These are phyloP conservation scores for Uropsilus gracilis DNA, from an alignment of 2,113 vertebrate species.

Conservation along the genomic window DNA sequence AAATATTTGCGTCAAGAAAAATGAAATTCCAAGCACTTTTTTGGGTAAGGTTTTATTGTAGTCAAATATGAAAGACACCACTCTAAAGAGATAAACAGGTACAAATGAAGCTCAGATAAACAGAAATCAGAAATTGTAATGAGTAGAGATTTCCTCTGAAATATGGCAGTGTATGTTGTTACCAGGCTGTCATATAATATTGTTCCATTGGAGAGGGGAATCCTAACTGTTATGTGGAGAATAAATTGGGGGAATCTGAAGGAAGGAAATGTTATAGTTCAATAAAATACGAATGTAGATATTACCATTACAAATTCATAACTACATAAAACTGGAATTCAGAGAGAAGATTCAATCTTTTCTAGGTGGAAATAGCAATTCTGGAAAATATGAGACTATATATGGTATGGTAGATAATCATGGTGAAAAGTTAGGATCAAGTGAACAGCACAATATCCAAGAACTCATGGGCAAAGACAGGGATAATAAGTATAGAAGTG, in stretches of 20 bases:
- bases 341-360: not conserved
- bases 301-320: not conserved
- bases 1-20: not conserved
- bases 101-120: too few relatives aligned
- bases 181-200: not conserved
- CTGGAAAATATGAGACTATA: too few relatives aligned
- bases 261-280: not conserved
- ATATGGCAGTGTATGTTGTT: not conserved
- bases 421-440: not conserved
- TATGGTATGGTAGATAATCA: not conserved
- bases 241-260: not conserved
- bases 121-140: not conserved
- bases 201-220: not conserved
- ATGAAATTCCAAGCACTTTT: not conserved
- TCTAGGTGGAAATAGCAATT: too few relatives aligned
- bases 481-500: not conserved
- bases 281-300: not conserved
- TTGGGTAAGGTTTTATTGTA: not conserved
- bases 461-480: not conserved
- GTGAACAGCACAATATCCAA: not conserved
- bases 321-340: not conserved
- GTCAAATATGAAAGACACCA: not conserved
- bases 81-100: too few relatives aligned
- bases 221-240: not conserved
- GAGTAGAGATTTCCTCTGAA: not conserved